These are phyloP conservation scores for Odontamblyopus lacepedii DNA, from an alignment of 2,797 vertebrate species.

Conservation along the genomic window DNA sequence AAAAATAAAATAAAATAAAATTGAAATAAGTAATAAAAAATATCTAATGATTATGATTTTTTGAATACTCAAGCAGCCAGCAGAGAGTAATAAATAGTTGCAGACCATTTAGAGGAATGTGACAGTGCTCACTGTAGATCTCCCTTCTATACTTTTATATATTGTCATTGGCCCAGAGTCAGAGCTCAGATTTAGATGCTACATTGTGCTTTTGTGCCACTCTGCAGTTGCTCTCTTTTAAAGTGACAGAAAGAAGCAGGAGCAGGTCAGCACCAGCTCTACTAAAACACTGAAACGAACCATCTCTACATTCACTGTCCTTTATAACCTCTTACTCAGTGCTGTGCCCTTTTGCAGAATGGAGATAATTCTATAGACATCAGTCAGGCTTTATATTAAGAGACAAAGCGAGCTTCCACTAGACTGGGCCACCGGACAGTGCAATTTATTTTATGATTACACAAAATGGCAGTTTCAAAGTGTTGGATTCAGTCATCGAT, in stretches of 20 bases:
- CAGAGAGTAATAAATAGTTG: too few species aligned
- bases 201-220: conserved; percentile 39
- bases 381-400: too few species aligned
- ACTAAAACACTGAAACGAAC: conserved; percentile 35
- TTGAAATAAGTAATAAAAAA: too few species aligned
- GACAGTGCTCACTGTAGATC: neutral
- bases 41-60: too few species aligned
- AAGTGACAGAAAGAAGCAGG: conserved; percentile 35
- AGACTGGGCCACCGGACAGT: too few species aligned
- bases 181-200: conserved; percentile 8
- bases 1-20: too few species aligned
- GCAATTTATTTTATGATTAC: too few species aligned
- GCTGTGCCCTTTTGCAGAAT: neutral
- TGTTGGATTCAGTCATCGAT: neutral
- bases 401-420: too few species aligned
- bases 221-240: conserved; percentile 38
- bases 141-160: neutral
- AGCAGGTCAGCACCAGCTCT: conserved; percentile 48
- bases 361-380: neutral
- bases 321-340: conserved; percentile 8
- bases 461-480: neutral
- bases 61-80: neutral
- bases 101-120: neutral
- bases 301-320: conserved; percentile 11
- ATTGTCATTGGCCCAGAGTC: neutral